Evolutionary conservation across 1,140 invertebrate genomes (phyloP), one percentile per base, ranked within the genome.

Genomic region (Cydia pomonella): DNA sequence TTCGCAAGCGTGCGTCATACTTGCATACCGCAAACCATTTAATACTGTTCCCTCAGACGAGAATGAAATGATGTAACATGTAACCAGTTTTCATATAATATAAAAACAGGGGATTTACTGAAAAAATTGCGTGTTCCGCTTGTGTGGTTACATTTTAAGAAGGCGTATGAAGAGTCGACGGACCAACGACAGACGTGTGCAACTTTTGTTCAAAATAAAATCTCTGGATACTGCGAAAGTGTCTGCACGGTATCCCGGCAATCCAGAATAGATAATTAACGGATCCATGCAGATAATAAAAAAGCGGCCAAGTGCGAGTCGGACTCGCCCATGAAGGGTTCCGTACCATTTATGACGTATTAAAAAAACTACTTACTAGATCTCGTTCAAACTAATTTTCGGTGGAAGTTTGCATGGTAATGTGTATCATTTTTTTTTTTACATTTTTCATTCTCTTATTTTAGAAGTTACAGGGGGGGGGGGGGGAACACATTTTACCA

Each of bases 1-100:
- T 69, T 66, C 63, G 63, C 63, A 66, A 66, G 63, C 64, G 64
- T 69, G 64, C 64, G 64, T 69, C 64, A 69, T 74, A 53, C 72
- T 69, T 79, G 82, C 79, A 82, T 79, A 84, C 82, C 84, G 69
- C 84, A 84, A 82, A 78, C 74, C 76, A 81, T 85, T 85, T 80
- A 81, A 82, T 84, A 83, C 80, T 79, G 77, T 81, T 82, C 81
- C 74, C 76, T 80, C 76, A 79, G 77, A 78, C 77, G 47, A 50
- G 74, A 59, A 74, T 33, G 71, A 16, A 53, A 13, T 77, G 73
- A 82, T 79, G 79, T 74, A 75, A 73, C 21, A 81, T 44, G n/a
- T 38, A 18, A 25, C 50, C 53, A 59, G 21, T 12, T 59, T 59
- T 10, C 47, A 59, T n/a, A 21, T 5, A 59, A 23, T 59, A 59